These are phyloP conservation scores for Chionis minor DNA, from an alignment of 2,113 vertebrate genomes.

Conservation along the genomic window DNA sequence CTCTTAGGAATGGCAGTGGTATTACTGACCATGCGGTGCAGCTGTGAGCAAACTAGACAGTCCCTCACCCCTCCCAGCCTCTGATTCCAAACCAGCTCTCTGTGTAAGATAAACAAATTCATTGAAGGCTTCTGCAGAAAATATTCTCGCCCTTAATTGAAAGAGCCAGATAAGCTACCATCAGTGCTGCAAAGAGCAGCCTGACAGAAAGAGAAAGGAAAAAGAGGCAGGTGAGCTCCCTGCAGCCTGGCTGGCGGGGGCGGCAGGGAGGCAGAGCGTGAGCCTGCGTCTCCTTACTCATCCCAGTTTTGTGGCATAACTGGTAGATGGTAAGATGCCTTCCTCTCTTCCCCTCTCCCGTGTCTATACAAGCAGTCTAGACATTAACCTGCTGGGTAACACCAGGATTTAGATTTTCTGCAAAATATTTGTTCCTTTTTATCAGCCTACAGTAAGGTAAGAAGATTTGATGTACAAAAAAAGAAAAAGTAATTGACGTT, in stretches of 20 bases:
- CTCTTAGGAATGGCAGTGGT: neutral
- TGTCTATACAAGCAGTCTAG: neutral
- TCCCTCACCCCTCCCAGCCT: neutral
- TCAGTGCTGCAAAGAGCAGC: neutral
- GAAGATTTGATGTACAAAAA: neutral
- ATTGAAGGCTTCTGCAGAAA: neutral
- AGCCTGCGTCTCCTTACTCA: neutral
- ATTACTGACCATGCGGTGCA: rapidly evolving
- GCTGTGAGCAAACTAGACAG: neutral
- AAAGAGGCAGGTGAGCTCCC: rapidly evolving
- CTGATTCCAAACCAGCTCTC: neutral
- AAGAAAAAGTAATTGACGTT: neutral
- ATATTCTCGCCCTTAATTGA: neutral
- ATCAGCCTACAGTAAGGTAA: neutral
- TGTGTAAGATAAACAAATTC: neutral
- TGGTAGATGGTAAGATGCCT: neutral
- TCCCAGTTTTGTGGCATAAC: neutral
- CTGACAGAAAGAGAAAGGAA: neutral
- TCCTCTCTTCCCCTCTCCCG: neutral
- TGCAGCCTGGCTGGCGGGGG: neutral
- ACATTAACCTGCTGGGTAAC: neutral
- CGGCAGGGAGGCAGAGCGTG: rapidly evolving
- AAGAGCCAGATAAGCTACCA: neutral
- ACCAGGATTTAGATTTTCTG: neutral
- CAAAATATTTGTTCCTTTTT: neutral